Evolutionary conservation across 2,888 invertebrate genomes (phyloP).

Genomic region (Drosophila histrio): DNA sequence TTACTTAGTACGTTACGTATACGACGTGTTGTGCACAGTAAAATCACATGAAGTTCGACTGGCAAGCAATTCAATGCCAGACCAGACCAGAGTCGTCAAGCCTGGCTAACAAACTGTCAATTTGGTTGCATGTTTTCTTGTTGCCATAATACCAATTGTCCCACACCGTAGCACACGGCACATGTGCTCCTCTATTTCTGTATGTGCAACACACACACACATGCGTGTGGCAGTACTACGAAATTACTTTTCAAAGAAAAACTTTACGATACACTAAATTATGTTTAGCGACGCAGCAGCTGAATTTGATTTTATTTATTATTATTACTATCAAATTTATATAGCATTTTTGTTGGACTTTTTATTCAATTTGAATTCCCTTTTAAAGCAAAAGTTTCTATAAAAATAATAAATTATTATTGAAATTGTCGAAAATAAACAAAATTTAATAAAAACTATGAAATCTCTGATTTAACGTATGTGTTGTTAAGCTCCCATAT

Average conservation of each 20-base stretch:
- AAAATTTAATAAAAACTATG: neutral
- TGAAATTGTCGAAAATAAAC: neutral
- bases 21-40: conserved; percentile 28
- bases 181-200: neutral
- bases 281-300: conserved; percentile 8
- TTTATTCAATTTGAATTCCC: neutral
- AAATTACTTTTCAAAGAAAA: conserved; percentile 10
- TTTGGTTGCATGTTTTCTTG: conserved; percentile 38
- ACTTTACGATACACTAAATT: conserved; percentile 16
- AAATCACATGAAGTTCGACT: conserved; percentile 21
- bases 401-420: neutral
- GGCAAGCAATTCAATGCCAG: conserved; percentile 25
- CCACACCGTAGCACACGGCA: conserved; percentile 2
- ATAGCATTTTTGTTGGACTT: neutral
- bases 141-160: conserved; percentile 17
- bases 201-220: neutral
- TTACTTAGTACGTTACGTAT: conserved; percentile 39
- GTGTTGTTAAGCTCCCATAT: neutral
- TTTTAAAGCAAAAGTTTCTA: neutral
- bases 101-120: conserved; percentile 45
- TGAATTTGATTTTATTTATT: conserved; percentile 13
- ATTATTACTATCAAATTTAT: conserved; percentile 11
- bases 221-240: neutral
- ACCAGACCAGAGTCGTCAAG: conserved; percentile 30
- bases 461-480: neutral